Percentiles rank a stretch among this genome's conserved stretches.
Evolutionary conservation across 1,140 invertebrate genomes (phyloP).

Genomic region (Cardiocondyla obscurior): DNA sequence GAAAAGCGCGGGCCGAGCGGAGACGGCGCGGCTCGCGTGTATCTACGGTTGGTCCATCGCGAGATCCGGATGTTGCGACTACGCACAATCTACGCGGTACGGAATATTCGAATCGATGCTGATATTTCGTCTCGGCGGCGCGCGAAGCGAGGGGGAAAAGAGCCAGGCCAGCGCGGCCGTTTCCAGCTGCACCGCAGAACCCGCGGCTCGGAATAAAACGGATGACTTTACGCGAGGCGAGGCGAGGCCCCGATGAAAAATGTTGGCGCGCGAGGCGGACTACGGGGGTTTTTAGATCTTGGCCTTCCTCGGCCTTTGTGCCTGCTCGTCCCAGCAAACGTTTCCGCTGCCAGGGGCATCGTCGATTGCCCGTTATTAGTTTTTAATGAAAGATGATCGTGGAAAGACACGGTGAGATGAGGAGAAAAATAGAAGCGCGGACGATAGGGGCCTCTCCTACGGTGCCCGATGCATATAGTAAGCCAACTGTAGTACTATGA

Average conservation of each 20-base stretch:
- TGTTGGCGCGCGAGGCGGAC: background rate
- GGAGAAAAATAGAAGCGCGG: background rate
- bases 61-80: slow-evolving; percentile 67
- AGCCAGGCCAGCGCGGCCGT: background rate
- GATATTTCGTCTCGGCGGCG: background rate
- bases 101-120: slow-evolving; percentile 34
- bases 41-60: slow-evolving; percentile 78
- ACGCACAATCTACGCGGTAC: slow-evolving; percentile 29
- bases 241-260: background rate
- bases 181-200: background rate
- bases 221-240: background rate
- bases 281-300: too few relatives aligned
- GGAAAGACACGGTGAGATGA: background rate
- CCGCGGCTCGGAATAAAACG: background rate
- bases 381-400: background rate
- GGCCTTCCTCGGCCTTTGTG: too few relatives aligned
- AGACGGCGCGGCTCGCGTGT: slow-evolving; percentile 55
- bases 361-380: slow-evolving; percentile 17
- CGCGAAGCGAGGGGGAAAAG: too few relatives aligned
- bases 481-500: slow-evolving; percentile 83
- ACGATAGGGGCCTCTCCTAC: slow-evolving; percentile 68
- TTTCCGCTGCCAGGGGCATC: background rate
- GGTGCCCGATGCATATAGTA: slow-evolving; percentile 79
- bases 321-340: background rate
- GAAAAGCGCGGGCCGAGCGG: slow-evolving; percentile 67